Conservation (phyloP, 1,140 invertebrate genomes). For the Drosophila saltans region DNA sequence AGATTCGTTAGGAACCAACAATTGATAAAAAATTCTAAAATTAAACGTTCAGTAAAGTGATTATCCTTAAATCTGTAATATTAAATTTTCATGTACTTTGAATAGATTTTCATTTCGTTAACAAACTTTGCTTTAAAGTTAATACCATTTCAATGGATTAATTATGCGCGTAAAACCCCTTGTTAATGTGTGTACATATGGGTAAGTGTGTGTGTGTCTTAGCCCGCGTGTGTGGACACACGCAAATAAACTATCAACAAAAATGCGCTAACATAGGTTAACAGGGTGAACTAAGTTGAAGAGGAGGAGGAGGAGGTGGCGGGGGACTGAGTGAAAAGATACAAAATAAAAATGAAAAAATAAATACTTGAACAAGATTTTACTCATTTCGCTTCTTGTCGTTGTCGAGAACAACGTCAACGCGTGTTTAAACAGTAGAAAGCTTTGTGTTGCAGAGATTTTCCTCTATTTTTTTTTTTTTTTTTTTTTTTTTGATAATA, state of each 20-base stretch:
- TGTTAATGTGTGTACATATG: background rate
- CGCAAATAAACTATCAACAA: background rate
- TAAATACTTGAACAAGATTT: constrained; percentile 23
- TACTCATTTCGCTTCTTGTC: constrained; percentile 13
- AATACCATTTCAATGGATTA: background rate
- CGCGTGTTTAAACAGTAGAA: constrained; percentile 26
- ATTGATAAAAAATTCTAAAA: no score
- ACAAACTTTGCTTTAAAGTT: background rate
- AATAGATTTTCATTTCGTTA: background rate
- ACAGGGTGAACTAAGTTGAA: background rate
- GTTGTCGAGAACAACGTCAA: constrained; percentile 14
- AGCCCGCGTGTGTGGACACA: background rate
- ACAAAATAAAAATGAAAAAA: constrained; percentile 1
- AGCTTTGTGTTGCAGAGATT: constrained; percentile 31
- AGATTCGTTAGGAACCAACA: no score
- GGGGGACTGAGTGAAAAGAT: background rate
- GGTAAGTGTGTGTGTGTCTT: background rate
- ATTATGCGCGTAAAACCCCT: background rate
- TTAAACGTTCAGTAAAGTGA: no score
- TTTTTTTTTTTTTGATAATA: constrained; percentile 33
- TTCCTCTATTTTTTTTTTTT: constrained; percentile 9
- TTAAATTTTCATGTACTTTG: no score
- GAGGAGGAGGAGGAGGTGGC: background rate
- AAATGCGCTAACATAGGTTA: constrained; percentile 11
- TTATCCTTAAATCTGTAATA: no score